Evolutionary conservation across 1,140 invertebrate genomes (phyloP).

Genomic region (Chrysomallon squamiferum): DNA sequence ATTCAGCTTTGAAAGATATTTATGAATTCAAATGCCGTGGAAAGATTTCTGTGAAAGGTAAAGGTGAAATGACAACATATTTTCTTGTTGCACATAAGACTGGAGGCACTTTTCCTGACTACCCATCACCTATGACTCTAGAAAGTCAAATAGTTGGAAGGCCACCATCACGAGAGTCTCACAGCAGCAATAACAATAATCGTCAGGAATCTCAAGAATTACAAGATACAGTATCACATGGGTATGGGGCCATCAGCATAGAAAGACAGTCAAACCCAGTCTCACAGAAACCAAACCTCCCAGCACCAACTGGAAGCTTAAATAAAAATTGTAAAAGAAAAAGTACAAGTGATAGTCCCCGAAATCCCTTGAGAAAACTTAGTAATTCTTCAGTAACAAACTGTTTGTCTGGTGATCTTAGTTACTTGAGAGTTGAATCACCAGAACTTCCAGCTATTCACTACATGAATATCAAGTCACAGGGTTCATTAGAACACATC

Average conservation of each 20-base stretch:
- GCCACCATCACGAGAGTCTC: slow-evolving; percentile 21
- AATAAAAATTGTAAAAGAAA: slow-evolving; percentile 37
- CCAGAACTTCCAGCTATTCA: slow-evolving; percentile 58
- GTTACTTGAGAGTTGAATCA: slow-evolving; percentile 32
- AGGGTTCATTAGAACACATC: slow-evolving; percentile 20
- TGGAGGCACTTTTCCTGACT: slow-evolving; percentile 14
- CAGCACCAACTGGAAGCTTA: slow-evolving; percentile 53
- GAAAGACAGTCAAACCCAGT: slow-evolving; percentile 38
- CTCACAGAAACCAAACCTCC: slow-evolving; percentile 19
- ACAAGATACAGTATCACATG: slow-evolving; percentile 10
- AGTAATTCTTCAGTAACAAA: slow-evolving; percentile 48
- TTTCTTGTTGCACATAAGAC: slow-evolving; percentile 70
- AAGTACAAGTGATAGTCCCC: slow-evolving; percentile 44
- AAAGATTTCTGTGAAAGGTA: slow-evolving; percentile 90
- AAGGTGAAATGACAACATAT: slow-evolving; percentile 89
- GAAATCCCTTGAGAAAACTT: slow-evolving; percentile 36
- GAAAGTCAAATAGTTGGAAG: slow-evolving; percentile 17
- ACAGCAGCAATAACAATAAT: background rate
- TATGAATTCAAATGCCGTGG: slow-evolving; percentile 89
- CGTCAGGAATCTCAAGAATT: slow-evolving; percentile 24
- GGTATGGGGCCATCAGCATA: slow-evolving; percentile 16
- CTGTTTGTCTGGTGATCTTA: slow-evolving; percentile 38
- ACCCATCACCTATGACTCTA: slow-evolving; percentile 22
- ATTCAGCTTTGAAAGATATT: slow-evolving; percentile 64
- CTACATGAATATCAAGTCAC: slow-evolving; percentile 56